phyloP scores from a whole-genome alignment of 2,888 invertebrate species.

The Agrochola litura region DNA sequence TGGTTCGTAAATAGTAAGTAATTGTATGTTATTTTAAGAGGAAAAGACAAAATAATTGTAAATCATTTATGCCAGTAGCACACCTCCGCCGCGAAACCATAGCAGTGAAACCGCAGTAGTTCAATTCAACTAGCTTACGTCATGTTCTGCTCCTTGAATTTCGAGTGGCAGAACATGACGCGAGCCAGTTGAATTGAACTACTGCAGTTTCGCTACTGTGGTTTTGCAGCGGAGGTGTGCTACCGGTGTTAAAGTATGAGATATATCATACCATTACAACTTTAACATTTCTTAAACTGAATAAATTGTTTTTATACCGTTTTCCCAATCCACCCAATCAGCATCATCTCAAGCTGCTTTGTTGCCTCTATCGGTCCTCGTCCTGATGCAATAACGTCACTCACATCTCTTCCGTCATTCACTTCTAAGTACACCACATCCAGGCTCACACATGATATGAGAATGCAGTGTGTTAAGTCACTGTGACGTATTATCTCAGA shows the following conservation, averaged over 20 bases:
- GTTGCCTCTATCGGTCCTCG: slow-evolving; percentile 79
- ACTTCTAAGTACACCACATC: slow-evolving; percentile 89
- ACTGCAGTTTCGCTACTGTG: too few species aligned
- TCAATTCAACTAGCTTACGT: too few species aligned
- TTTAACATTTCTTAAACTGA: background rate
- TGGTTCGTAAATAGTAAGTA: background rate
- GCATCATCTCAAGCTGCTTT: slow-evolving; percentile 80
- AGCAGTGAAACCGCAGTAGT: too few species aligned
- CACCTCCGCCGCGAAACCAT: too few species aligned
- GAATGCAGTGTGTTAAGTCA: slow-evolving; percentile 91
- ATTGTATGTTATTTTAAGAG: background rate
- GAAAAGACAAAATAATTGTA: background rate
- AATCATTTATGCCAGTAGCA: too few species aligned
- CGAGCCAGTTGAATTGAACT: too few species aligned
- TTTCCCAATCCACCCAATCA: slow-evolving; percentile 90
- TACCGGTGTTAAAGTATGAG: too few species aligned
- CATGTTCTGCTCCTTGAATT: too few species aligned
- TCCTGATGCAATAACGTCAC: slow-evolving; percentile 80
- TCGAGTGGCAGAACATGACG: too few species aligned
- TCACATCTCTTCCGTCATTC: slow-evolving; percentile 81
- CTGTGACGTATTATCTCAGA: slow-evolving; percentile 91
- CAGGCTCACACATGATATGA: slow-evolving; percentile 91
- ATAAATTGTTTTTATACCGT: slow-evolving; percentile 78
- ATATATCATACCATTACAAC: background rate
- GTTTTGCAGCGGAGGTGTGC: too few species aligned